Evolutionary conservation across 1,140 invertebrate species (phyloP).

Genomic region (Trypoxylus dichotomus): DNA sequence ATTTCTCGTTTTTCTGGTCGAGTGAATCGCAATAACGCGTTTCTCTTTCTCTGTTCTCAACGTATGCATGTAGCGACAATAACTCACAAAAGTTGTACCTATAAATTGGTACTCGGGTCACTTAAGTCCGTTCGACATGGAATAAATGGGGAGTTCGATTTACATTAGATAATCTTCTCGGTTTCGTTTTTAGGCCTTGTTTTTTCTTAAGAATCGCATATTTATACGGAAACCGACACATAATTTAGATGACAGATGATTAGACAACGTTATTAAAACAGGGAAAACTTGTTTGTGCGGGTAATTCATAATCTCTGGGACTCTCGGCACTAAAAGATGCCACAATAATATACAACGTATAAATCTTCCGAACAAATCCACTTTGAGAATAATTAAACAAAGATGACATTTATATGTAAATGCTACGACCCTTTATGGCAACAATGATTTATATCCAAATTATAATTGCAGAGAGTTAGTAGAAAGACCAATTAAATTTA

Average conservation of each 20-base stretch:
- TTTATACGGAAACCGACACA: background rate
- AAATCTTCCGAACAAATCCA: slow-evolving; percentile 3
- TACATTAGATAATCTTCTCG: slow-evolving; percentile 42
- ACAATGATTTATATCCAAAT: slow-evolving; percentile 22
- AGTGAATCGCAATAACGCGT: slow-evolving; percentile 45
- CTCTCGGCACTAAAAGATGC: background rate
- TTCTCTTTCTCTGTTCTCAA: slow-evolving; percentile 38
- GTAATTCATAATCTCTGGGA: background rate
- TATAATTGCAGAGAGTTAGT: slow-evolving; percentile 8
- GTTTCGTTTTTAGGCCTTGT: slow-evolving; percentile 31
- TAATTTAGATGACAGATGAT: background rate
- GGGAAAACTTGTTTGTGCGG: background rate
- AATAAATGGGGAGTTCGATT: slow-evolving; percentile 41
- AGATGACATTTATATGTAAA: slow-evolving; percentile 18
- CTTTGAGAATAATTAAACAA: slow-evolving; percentile 4
- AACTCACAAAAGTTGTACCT: slow-evolving; percentile 48
- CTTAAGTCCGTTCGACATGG: slow-evolving; percentile 35
- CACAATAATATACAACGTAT: slow-evolving; percentile 4
- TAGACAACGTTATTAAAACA: background rate
- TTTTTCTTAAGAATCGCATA: background rate
- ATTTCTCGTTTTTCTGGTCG: slow-evolving; percentile 48
- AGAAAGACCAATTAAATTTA: slow-evolving; percentile 25
- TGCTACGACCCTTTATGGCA: slow-evolving; percentile 5
- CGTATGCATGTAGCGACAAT: slow-evolving; percentile 39
- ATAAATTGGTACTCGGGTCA: slow-evolving; percentile 46